Base-by-base conservation (phyloP, 2,888 invertebrate species). In the Pachymerium ferrugineum region DNA sequence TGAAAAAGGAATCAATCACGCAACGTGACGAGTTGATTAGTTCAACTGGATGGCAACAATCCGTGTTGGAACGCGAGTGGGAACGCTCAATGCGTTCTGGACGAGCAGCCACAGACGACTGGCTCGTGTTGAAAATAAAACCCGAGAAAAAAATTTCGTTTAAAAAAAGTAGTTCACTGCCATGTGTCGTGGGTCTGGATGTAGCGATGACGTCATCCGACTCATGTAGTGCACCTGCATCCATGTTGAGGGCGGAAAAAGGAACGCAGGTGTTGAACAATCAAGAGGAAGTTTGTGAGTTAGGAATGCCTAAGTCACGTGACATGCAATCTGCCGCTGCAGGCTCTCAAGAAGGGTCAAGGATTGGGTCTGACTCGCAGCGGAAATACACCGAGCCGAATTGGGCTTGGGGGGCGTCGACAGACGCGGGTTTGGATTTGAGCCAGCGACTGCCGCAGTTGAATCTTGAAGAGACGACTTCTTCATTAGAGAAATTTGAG, bases 51-150 rank as follows among this genome's bases (percentile, higher is more conserved):
- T 70, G 70, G 70, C 70, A 70, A 8, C 25, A 69, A 28, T 16
- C 10, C 3, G 1, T 72, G 8, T 54, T 28, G 6, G 54, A 72
- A 28, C 10, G 19, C n/a, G 72, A 72, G 62, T 73, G 73, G 73
- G 73, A 73, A n/a, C 28, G 73, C 2, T n/a, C 30, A 1, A 19
- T 73, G 14, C n/a, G 16, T 25, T 73, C 73, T 8, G 73, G 73
- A 2, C 28, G 73, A 3, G 73, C 73, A n/a, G 73, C 62, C n/a
- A 73, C 73, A 12, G 73, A 73, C 38, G 73, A 73, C 19, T 73
- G 73, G 73, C 38, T 73, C 47, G 47, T 16, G 47, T 47, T 47
- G 1, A 68, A 29, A 30, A 12, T 62, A 28, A 25, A 25, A 3
- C 8, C 47, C 3, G 47, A 47, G 3, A 47, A 14, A 16, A 47